phyloP scores from a whole-genome alignment of 2,113 vertebrate genomes.

The Rhinopomastus cyanomelas region DNA sequence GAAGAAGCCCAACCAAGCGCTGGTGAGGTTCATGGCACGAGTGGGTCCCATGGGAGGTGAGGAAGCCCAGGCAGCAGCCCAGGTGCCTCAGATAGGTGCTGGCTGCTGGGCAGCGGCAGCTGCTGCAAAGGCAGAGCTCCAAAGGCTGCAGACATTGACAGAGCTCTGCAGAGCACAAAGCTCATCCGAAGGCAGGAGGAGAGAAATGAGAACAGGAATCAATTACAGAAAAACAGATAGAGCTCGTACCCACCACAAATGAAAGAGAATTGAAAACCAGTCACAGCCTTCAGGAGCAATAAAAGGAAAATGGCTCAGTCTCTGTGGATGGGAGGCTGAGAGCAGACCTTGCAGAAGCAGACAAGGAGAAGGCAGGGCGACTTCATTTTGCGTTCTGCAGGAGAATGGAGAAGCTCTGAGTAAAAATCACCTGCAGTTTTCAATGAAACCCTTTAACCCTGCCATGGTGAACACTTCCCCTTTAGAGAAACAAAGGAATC shows the following conservation, averaged over 20 bases:
- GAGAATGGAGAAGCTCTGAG: background rate
- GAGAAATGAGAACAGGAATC: conserved; percentile 62
- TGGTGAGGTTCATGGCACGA: accelerated
- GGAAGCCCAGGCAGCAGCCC: accelerated
- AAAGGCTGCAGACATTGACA: background rate
- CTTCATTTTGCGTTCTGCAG: background rate
- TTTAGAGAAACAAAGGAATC: background rate
- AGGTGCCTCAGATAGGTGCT: accelerated
- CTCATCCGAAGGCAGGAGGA: background rate
- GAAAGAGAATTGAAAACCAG: conserved; percentile 64
- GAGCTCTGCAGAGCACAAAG: conserved; percentile 25
- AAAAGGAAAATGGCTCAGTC: conserved; percentile 1
- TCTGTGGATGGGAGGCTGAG: background rate
- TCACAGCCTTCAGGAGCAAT: conserved; percentile 40
- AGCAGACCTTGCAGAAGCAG: background rate
- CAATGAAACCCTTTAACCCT: background rate
- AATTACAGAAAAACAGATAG: conserved; percentile 60
- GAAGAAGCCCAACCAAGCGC: background rate
- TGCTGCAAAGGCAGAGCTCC: conserved; percentile 25
- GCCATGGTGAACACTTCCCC: background rate
- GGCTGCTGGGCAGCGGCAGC: background rate
- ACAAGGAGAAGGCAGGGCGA: background rate
- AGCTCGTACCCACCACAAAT: conserved; percentile 35
- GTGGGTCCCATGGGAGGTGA: background rate
- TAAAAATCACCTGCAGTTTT: background rate